Base-by-base conservation (phyloP, 2,113 vertebrate species). In the Sphyrna mokarran region DNA sequence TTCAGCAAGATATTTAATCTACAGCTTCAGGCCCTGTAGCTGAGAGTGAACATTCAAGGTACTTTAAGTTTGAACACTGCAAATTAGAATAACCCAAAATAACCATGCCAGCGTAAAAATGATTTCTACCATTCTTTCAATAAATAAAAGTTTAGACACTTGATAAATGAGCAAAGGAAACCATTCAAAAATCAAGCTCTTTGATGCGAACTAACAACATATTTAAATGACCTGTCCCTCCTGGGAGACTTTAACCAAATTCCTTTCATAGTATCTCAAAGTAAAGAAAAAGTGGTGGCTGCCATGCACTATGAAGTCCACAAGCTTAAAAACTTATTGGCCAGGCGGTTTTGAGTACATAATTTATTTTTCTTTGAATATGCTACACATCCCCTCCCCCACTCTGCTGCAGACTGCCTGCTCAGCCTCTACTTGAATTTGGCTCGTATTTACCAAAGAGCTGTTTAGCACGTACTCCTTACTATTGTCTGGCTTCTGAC, bases 401-500 rank as follows among this genome's bases (percentile, higher is more conserved):
- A 66, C 89, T 58, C 1, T 68, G 13, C 87, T 63, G 54, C 87
- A 63, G 87, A 18, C 87, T n/a, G 87, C 61, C n/a, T 66, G 89
- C 33, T 66, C 89, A 93, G 89, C 16, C 63, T n/a, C 89, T 61
- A 93, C 89, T 93, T 93, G 89, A 93, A 93, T 93, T 16, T 37
- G n/a, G 89, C 33, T 66, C 6, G 18, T 66, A 63, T 93, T 93
- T 93, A 18, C 89, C 61, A 93, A 16, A 66, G 61, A 93, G 54
- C 48, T 89, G 8, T 89, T 58, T 58, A 89, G 87, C 58, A 63
- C 87, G 13, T 61, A 63, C 87, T 63, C 87, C 37, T 20, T 22
- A 83, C 80, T 13, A 63, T 91, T 93, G 61, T 93, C 33, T 37
- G 63, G 58, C 61, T 63, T 22, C 61, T 22, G 61, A 66, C 33